phyloP scores from a whole-genome alignment of 92 coral and sea anemone species.

The Umimayanthus kanabou region DNA sequence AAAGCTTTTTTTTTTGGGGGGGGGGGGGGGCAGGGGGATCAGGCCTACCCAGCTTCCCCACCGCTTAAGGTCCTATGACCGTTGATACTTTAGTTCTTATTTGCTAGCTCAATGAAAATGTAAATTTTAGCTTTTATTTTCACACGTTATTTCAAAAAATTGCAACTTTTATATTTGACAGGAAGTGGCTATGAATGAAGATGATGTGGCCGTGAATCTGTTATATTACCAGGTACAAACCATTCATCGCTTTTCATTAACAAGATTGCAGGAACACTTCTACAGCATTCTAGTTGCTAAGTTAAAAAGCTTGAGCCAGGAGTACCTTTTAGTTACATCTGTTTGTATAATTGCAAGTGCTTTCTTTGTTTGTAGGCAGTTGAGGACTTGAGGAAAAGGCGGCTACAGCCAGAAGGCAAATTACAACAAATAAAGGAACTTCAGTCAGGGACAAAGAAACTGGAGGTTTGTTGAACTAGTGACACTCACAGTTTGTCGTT shows the following conservation, averaged over 20 bases:
- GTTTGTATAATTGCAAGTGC: not conserved
- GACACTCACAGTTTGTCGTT: not conserved
- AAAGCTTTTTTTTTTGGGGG: too few species aligned
- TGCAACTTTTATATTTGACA: constrained; percentile 19
- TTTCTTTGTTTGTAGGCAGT: constrained; percentile 65
- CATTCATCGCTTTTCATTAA: not conserved
- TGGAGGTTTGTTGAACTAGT: constrained; percentile 62
- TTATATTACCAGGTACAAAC: constrained; percentile 81
- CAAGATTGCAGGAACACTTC: too few species aligned
- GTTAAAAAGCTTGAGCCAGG: too few species aligned
- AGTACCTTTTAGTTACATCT: not conserved
- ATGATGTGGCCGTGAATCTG: constrained; percentile 77
- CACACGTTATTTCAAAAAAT: not conserved
- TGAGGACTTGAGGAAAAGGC: constrained; percentile 83
- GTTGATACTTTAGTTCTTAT: too few species aligned
- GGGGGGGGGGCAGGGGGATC: too few species aligned
- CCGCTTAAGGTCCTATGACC: too few species aligned
- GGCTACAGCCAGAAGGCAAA: constrained; percentile 65
- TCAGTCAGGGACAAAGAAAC: constrained; percentile 68
- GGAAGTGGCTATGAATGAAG: constrained; percentile 89
- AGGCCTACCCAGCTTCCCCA: too few species aligned
- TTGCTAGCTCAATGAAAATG: too few species aligned
- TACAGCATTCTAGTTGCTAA: too few species aligned
- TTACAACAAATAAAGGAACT: constrained; percentile 74
- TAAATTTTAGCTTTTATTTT: not conserved